Base-by-base conservation (phyloP, 92 coral and sea anemone genomes). In the Metridium senile region DNA sequence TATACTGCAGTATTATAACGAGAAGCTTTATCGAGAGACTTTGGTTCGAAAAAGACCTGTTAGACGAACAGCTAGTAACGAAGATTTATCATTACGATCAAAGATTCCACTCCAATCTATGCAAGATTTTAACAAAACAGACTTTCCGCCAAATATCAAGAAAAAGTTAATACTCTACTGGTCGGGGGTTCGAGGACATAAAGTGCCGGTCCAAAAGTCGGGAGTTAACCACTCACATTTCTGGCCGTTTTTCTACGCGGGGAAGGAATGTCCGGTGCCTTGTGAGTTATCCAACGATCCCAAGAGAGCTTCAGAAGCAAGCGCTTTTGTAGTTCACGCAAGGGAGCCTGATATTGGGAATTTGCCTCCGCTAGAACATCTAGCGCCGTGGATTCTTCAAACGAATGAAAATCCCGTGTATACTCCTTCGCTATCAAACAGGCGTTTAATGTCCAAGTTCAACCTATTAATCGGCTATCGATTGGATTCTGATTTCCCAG, bases 231-330 rank as follows among this genome's bases (percentile, higher is more conserved):
- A 92, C 80, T 74, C 89, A 52, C 91, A 92, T 62, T 92, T 89
- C 68, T 96, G 99, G 99, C 99, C 99, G 0, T 96, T 89, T 83
- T 96, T 96, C 82, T 96, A 85, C 84, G 93, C 97, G 11, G 99
- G 99, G 13, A 72, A 85, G 16, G 91, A 89, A 18, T 96, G 99
- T 54, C 99, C 99, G 22, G 93, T 93, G 22, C 87, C 88, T 23
- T 96, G 99, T 52, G 97, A 93, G 65, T 77, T 96, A 1, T 85
- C 99, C 9, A 90, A 70, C 75, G 98, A 96, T 33, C 84, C 87
- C 9, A 68, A 83, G 1, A 81, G 94, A 39, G 93, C 93, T 6
- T 26, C 70, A 18, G 96, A 93, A 62, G 99, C 99, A 0, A 93
- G 93, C 45, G 99, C 99, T 20, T 86, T 96, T 64, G 97, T 96